Evolutionary conservation across 2,888 invertebrate genomes (phyloP).

Genomic region (Ptychoptera albimana): DNA sequence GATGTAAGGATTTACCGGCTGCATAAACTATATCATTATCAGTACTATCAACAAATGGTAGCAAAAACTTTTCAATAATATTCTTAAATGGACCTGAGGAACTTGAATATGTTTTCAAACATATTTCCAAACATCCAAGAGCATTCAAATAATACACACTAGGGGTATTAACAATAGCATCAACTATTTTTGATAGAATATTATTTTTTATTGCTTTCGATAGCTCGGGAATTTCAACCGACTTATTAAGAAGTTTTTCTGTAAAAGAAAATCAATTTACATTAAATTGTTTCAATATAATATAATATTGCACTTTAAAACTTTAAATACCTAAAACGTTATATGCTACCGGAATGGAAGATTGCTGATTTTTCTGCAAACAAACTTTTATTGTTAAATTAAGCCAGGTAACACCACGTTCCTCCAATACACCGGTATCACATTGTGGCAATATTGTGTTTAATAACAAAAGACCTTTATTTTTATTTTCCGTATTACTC

Average conservation of each 20-base stretch:
- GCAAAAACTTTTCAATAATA: constrained; percentile 17
- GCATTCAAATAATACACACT: constrained; percentile 11
- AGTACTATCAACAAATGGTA: constrained; percentile 15
- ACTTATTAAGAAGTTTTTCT: constrained; percentile 15
- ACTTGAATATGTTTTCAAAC: constrained; percentile 18
- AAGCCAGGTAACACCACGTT: constrained; percentile 17
- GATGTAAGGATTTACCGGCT: constrained; percentile 21
- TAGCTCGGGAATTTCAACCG: constrained; percentile 17
- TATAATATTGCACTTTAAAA: neutral
- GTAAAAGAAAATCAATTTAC: neutral
- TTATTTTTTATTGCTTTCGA: constrained; percentile 16
- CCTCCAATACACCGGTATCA: constrained; percentile 14
- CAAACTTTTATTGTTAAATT: constrained; percentile 16
- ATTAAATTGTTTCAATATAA: neutral
- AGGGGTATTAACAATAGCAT: constrained; percentile 12
- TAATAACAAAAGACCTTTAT: too few relatives aligned
- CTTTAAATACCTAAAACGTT: constrained; percentile 12
- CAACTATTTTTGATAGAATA: constrained; percentile 17
- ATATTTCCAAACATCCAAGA: constrained; percentile 17
- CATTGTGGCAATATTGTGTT: constrained; percentile 14
- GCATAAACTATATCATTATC: constrained; percentile 13
- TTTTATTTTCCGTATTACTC: too few relatives aligned
- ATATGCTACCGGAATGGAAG: constrained; percentile 12
- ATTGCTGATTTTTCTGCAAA: constrained; percentile 12
- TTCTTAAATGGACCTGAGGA: constrained; percentile 17